Conservation (phyloP, 1,140 invertebrate species). For the Cardiocondyla obscurior region DNA sequence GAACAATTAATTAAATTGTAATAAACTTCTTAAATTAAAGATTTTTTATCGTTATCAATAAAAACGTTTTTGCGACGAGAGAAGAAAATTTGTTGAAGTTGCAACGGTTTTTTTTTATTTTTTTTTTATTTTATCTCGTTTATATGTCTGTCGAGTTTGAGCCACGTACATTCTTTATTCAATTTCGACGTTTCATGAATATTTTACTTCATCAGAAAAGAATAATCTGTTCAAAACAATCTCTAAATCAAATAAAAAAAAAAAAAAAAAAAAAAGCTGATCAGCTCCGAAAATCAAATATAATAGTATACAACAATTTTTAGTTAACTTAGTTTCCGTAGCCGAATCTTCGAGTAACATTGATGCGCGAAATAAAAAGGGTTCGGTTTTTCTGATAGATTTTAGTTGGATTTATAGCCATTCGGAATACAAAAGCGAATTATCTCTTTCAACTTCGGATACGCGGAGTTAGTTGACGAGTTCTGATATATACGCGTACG, state of each 20-base stretch:
- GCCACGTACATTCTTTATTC: too few species aligned
- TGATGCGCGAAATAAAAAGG: background rate
- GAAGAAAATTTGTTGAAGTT: background rate
- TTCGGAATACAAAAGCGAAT: conserved; percentile 66
- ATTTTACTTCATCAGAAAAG: too few species aligned
- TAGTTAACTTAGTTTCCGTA: background rate
- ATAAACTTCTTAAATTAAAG: background rate
- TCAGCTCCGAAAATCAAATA: too few species aligned
- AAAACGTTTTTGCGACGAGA: background rate
- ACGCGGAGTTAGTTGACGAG: background rate
- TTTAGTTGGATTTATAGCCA: conserved; percentile 63
- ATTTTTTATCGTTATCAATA: background rate
- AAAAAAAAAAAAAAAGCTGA: too few species aligned
- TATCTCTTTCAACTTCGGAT: conserved; percentile 54
- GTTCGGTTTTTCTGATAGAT: conserved; percentile 48
- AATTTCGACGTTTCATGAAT: too few species aligned
- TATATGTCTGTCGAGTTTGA: too few species aligned
- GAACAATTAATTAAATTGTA: background rate
- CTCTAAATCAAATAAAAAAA: too few species aligned
- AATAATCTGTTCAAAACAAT: too few species aligned
- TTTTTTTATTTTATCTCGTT: background rate
- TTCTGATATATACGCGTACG: background rate
- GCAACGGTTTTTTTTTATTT: background rate
- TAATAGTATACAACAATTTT: conserved; percentile 11
- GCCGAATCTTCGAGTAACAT: conserved; percentile 23